These are phyloP conservation scores for Glaucidium brasilianum DNA, from an alignment of 2,113 vertebrate genomes.

Conservation along the genomic window DNA sequence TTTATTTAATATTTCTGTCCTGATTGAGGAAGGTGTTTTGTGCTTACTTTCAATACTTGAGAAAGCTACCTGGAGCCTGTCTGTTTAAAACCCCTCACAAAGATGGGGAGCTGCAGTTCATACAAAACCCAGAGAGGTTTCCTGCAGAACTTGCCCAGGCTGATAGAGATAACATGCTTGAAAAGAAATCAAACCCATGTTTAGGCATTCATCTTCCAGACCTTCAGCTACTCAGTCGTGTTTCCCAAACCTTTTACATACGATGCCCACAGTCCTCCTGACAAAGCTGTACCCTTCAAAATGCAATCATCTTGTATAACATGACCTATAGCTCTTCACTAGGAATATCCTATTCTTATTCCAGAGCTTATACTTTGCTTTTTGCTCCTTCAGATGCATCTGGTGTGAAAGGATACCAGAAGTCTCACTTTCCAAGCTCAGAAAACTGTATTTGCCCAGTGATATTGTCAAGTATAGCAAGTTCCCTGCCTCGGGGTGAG, in stretches of 20 bases:
- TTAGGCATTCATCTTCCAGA: background rate
- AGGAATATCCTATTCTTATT: background rate
- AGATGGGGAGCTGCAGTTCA: background rate
- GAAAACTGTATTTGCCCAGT: background rate
- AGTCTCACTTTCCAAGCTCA: background rate
- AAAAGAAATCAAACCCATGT: background rate
- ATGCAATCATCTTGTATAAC: no score
- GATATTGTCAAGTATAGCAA: background rate
- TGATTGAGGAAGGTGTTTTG: background rate
- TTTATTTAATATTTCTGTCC: background rate
- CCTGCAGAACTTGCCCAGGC: background rate
- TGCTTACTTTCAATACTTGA: background rate
- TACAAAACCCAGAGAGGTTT: background rate
- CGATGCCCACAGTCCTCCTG: background rate
- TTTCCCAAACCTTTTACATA: background rate
- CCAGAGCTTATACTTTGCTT: background rate
- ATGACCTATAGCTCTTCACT: fast-evolving
- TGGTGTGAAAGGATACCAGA: background rate
- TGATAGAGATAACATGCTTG: background rate
- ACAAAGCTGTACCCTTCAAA: background rate
- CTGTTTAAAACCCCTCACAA: background rate
- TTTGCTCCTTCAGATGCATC: background rate
- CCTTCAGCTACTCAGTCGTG: background rate
- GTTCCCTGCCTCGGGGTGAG: background rate
- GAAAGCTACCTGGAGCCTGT: background rate